Base-by-base conservation (phyloP, 2,113 vertebrate genomes). In the Macrotus californicus region DNA sequence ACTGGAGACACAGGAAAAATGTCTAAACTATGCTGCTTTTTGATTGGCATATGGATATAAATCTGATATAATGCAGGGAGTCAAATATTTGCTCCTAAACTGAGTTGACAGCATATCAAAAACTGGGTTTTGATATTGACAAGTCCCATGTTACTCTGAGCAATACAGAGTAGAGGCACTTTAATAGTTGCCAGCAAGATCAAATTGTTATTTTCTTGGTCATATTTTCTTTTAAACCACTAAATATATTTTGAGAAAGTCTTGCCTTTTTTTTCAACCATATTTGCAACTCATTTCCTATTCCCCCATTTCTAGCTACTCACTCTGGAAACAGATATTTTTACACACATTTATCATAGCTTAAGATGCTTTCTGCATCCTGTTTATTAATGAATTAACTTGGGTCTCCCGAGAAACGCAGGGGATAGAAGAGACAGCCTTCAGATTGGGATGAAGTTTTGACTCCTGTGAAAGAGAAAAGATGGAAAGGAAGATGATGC, bases 21-120 rank as follows among this genome's bases (percentile, higher is more conserved):
- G 5, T 89, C 7, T 59, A 92, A 92, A 96, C 54, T 54, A 64
- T 16, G 11, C 46, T 82, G 18, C 16, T 8, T 75, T 91, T 94
- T 93, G 6, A 91, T 48, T 46, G 36, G 31, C 61, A 89, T 77
- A 46, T 86, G 59, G 24, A 59, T 72, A 77, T 72, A 89, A 89
- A n/a, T 77, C 7, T 69, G 31, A 73, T 41, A 61, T 89, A 26
- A 77, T 73, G 21, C 75, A 43, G 26, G 70, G 83, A 82, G 36
- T 48, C 18, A 92, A 93, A 82, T 77, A 87, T 93, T 90, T 90
- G 10, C 54, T 75, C 29, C 64, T 80, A 83, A 95, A 92, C 56
- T 88, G 36, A 92, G 48, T 46, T 92, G 80, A 92, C 54, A 94
- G n/a, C 15, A 75, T 93, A 88, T 29, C 9, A 79, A 89, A 72